phyloP scores from a whole-genome alignment of 2,888 invertebrate genomes.

The Lysandra coridon region DNA sequence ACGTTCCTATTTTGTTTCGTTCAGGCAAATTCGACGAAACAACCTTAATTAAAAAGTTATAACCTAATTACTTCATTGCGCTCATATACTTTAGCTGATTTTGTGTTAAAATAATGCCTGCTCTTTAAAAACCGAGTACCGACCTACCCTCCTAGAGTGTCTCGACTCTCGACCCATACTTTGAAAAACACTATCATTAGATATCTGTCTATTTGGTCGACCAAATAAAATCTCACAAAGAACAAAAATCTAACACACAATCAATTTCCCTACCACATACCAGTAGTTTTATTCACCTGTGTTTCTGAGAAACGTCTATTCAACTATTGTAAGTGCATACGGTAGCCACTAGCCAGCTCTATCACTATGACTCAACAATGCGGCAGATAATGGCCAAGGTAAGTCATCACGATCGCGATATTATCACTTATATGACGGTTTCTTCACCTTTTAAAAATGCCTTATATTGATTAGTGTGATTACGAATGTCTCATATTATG shows the following conservation, averaged over 20 bases:
- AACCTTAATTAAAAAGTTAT: neutral
- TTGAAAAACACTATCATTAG: neutral
- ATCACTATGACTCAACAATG: conserved; percentile 29
- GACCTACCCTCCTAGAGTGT: too few species aligned
- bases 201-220: neutral
- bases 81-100: neutral
- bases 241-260: neutral
- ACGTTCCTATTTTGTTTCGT: neutral
- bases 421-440: neutral
- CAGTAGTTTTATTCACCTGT: conserved; percentile 27
- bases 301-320: conserved; percentile 27
- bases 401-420: neutral
- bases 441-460: neutral
- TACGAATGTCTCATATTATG: neutral
- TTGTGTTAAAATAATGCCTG: neutral
- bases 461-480: neutral
- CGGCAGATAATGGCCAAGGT: conserved; percentile 7
- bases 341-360: conserved; percentile 2
- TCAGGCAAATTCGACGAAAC: neutral
- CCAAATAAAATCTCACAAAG: neutral
- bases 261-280: neutral
- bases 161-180: neutral
- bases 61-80: neutral
- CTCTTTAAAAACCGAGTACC: neutral
- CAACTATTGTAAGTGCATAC: conserved; percentile 10